A percentile compares a stretch with the other conserved stretches of the same genome.
These are phyloP conservation scores for Brassicogethes aeneus DNA, from an alignment of 2,888 invertebrate species.

Conservation along the genomic window DNA sequence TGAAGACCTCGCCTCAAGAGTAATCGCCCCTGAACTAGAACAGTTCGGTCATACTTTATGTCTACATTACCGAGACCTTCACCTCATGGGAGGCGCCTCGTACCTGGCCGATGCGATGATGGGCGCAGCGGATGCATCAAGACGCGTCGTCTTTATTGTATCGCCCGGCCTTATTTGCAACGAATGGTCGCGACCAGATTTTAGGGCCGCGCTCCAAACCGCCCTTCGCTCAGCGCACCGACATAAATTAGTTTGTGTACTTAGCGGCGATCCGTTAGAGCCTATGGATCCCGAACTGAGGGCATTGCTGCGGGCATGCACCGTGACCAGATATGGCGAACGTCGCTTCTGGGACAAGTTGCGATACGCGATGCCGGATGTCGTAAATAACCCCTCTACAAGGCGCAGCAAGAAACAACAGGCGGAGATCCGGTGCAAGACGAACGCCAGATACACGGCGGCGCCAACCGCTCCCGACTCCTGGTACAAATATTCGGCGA, in stretches of 20 bases:
- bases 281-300: constrained; percentile 69
- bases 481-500: constrained; percentile 61
- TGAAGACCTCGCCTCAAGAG: constrained; percentile 61
- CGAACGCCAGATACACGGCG: constrained; percentile 56
- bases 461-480: constrained; percentile 63
- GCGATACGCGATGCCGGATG: constrained; percentile 68
- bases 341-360: constrained; percentile 81
- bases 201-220: constrained; percentile 70
- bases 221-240: constrained; percentile 60
- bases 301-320: constrained; percentile 61
- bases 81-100: constrained; percentile 51
- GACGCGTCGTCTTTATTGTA: constrained; percentile 69
- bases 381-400: constrained; percentile 48
- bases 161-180: constrained; percentile 72
- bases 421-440: constrained; percentile 50
- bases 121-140: constrained; percentile 54
- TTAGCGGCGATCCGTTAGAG: constrained; percentile 61
- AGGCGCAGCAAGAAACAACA: constrained; percentile 45
- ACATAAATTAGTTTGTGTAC: constrained; percentile 51
- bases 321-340: constrained; percentile 65
- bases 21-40: constrained; percentile 64
- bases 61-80: constrained; percentile 56
- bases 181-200: constrained; percentile 77
- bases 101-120: constrained; percentile 54
- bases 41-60: constrained; percentile 60